Percentiles rank a stretch among this genome's conserved stretches.
Conservation (phyloP, 2,113 vertebrate species). For the Hemichromis elongatus region DNA sequence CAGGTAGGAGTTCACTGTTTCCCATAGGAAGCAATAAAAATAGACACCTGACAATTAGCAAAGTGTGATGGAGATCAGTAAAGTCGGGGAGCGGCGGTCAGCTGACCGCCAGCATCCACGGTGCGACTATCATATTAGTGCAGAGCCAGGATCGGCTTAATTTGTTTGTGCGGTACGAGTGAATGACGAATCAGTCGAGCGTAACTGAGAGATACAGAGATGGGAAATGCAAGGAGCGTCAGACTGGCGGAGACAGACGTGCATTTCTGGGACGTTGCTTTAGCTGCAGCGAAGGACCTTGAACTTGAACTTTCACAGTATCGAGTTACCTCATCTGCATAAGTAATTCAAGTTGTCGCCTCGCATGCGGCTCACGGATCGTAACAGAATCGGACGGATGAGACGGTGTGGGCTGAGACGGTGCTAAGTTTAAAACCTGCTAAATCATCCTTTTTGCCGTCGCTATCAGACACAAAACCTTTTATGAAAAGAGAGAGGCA, state of each 20-base stretch:
- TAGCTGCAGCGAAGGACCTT: constrained; percentile 29
- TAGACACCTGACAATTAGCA: not conserved
- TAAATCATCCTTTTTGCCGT: constrained; percentile 5
- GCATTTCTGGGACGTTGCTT: not conserved
- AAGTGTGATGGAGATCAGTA: not conserved
- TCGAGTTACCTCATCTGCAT: constrained; percentile 54
- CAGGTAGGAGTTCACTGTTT: not conserved
- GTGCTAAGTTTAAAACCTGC: not conserved
- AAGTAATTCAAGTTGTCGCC: constrained; percentile 58
- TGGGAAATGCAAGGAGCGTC: not conserved
- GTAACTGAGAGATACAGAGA: constrained; percentile 5
- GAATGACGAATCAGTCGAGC: constrained; percentile 13
- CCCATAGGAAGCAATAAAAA: not conserved
- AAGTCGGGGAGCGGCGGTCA: not conserved
- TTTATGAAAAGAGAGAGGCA: not conserved
- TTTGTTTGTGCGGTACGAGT: not conserved
- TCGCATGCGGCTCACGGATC: constrained; percentile 42
- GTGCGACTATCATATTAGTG: not conserved
- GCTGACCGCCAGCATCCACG: not conserved
- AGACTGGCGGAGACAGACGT: not conserved
- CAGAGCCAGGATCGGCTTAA: not conserved
- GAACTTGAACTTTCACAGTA: constrained; percentile 24
- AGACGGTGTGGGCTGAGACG: not conserved
- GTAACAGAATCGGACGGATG: constrained; percentile 39
- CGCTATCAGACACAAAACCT: not conserved